Percentiles rank a stretch among this genome's conserved stretches.
These are phyloP conservation scores for Lanistes nyassanus DNA, from an alignment of 1,140 invertebrate species.

Conservation along the genomic window DNA sequence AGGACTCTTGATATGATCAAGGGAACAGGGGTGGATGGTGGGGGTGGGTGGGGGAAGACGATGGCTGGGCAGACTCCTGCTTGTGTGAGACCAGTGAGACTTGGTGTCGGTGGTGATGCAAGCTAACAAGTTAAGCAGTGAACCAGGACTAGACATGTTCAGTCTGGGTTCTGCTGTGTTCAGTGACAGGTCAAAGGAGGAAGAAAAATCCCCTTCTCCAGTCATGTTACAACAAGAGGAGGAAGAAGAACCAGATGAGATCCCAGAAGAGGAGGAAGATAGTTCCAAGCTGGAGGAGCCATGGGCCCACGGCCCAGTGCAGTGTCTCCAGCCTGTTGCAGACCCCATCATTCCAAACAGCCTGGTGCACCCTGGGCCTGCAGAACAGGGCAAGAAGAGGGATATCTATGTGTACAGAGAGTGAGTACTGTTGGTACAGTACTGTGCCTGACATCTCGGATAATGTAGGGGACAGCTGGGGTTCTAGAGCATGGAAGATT, in stretches of 20 bases:
- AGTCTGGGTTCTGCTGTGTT: not conserved
- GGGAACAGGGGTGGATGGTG: no score
- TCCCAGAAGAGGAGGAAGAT: slow-evolving; percentile 18
- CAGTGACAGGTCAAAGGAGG: slow-evolving; percentile 14
- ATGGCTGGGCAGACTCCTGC: no score
- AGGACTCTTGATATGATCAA: no score
- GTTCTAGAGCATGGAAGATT: not conserved
- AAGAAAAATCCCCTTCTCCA: not conserved
- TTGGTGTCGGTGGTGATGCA: no score
- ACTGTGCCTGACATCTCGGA: no score
- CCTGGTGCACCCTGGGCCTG: slow-evolving; percentile 35
- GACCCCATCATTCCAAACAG: slow-evolving; percentile 40
- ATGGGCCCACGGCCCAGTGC: slow-evolving; percentile 23
- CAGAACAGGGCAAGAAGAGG: slow-evolving; percentile 47
- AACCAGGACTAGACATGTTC: slow-evolving; percentile 4
- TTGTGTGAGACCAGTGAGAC: no score
- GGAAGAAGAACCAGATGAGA: slow-evolving; percentile 14
- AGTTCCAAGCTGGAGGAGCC: slow-evolving; percentile 24
- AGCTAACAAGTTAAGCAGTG: no score
- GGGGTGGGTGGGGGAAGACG: no score
- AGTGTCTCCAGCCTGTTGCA: slow-evolving; percentile 7
- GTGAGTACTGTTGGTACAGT: slow-evolving; percentile 52
- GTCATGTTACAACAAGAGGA: slow-evolving; percentile 1
- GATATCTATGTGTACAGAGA: slow-evolving; percentile 65
- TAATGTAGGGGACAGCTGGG: no score